phyloP scores from a whole-genome alignment of 1,140 invertebrate genomes.

The Penaeus vannamei region DNA sequence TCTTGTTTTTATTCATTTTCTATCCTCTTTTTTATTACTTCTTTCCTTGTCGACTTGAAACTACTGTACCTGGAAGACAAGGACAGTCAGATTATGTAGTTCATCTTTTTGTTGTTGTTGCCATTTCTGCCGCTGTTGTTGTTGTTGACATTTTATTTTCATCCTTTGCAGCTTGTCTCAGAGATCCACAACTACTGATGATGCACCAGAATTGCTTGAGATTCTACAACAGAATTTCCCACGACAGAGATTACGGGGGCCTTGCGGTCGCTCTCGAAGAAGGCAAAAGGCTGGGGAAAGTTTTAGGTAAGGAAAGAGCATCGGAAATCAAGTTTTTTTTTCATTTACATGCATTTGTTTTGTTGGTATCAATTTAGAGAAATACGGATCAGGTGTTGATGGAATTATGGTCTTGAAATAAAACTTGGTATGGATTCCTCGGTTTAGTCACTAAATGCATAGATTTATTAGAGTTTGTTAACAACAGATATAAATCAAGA shows the following conservation, averaged over 20 bases:
- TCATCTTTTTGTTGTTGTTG: no score
- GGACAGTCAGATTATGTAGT: no score
- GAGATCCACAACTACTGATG: conserved; percentile 26
- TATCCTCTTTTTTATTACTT: not conserved
- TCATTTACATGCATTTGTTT: not conserved
- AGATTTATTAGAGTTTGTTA: no score
- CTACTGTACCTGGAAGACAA: no score
- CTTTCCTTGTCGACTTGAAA: not conserved
- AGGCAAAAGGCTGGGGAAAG: conserved; percentile 38
- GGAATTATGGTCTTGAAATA: no score
- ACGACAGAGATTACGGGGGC: conserved; percentile 44
- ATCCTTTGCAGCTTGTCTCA: conserved; percentile 32
- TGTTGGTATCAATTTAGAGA: no score
- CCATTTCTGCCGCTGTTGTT: no score
- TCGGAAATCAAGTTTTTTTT: not conserved
- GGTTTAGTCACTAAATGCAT: no score
- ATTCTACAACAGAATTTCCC: conserved; percentile 38
- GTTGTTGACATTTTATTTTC: not conserved
- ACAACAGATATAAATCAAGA: no score
- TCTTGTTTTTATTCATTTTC: no score
- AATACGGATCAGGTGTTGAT: no score
- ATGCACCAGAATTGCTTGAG: conserved; percentile 48
- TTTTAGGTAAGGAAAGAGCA: conserved; percentile 30
- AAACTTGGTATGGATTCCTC: no score
- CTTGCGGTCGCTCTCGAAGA: conserved; percentile 41